Conservation (phyloP, 1,140 invertebrate genomes). For the Myzus persicae region DNA sequence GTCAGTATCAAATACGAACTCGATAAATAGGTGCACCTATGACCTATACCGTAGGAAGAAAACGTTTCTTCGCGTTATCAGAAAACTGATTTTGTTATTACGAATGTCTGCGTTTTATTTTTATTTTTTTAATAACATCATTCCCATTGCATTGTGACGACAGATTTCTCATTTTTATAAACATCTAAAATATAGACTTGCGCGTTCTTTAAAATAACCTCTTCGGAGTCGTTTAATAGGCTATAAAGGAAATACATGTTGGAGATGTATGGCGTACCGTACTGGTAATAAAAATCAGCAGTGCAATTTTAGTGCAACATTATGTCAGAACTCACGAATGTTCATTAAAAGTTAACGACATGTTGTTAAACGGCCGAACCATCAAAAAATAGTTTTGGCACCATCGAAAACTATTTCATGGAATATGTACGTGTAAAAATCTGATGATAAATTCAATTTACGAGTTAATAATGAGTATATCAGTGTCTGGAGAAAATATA, state of each 20-base stretch:
- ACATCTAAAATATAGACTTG: neutral
- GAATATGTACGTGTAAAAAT: neutral
- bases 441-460: constrained; percentile 27
- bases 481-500: neutral
- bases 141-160: neutral
- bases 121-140: constrained; percentile 14
- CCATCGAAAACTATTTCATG: neutral
- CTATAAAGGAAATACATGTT: neutral
- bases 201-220: neutral
- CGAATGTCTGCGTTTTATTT: neutral
- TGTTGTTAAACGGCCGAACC: constrained; percentile 11
- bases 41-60: neutral
- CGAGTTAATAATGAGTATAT: neutral
- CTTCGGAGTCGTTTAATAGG: neutral
- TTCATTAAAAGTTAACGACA: constrained; percentile 31
- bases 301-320: constrained; percentile 7
- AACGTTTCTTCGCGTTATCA: neutral
- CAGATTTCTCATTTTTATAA: neutral
- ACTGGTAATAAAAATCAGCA: constrained; percentile 2
- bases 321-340: constrained; percentile 8
- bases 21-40: neutral
- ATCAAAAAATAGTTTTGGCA: constrained; percentile 9
- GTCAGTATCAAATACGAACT: neutral
- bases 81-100: neutral
- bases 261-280: neutral